A percentile compares a stretch with the other conserved stretches of the same genome.
These are phyloP conservation scores for Bos javanicus DNA, from an alignment of 2,113 vertebrate genomes.

Conservation along the genomic window DNA sequence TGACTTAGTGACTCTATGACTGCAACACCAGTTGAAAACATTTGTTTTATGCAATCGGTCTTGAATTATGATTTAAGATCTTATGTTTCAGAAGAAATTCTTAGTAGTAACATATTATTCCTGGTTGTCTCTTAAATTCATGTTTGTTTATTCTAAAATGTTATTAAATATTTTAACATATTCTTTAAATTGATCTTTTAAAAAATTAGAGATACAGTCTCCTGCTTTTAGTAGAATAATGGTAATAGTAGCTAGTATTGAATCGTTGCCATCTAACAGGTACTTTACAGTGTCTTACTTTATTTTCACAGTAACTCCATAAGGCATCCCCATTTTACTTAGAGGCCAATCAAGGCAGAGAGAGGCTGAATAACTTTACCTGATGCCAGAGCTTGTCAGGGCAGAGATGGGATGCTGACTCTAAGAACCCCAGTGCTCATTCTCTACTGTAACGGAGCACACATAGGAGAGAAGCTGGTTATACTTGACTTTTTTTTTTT, in stretches of 20 bases:
- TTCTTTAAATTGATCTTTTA: not conserved
- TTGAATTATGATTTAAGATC: not conserved
- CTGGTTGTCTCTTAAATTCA: not conserved
- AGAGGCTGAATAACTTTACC: not conserved
- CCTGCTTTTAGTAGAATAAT: not conserved
- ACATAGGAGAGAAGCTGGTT: not conserved
- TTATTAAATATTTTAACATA: not conserved
- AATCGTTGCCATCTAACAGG: not conserved
- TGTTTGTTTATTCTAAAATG: not conserved
- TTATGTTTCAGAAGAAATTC: not conserved
- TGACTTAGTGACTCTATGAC: not conserved
- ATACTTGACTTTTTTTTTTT: not conserved
- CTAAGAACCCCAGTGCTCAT: not conserved
- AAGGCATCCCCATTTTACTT: not conserved
- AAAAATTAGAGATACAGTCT: not conserved
- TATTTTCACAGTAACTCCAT: not conserved
- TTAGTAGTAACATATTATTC: not conserved
- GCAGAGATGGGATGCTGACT: not conserved
- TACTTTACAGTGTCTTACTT: not conserved
- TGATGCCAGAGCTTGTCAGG: not conserved
- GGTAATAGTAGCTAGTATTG: not conserved
- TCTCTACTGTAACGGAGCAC: not conserved
- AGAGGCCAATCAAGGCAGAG: not conserved
- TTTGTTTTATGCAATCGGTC: not conserved
- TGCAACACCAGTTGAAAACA: not conserved